phyloP scores from a whole-genome alignment of 2,888 invertebrate genomes.

The Rutpela maculata region DNA sequence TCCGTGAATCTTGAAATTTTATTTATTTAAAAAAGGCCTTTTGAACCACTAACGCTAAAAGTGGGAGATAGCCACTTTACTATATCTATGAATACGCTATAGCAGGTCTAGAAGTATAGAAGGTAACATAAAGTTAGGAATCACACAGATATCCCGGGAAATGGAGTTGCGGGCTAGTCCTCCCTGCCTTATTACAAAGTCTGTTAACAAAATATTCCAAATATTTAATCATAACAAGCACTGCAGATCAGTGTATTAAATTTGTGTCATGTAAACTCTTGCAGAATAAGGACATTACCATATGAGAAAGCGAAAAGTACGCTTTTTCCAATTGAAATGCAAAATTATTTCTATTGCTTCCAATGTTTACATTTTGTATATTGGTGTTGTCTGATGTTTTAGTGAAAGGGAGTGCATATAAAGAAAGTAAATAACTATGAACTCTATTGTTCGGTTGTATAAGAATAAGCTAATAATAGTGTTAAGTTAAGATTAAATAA shows the following conservation, averaged over 20 bases:
- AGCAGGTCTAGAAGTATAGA: too few relatives aligned
- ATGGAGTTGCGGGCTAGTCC: too few relatives aligned
- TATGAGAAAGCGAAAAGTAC: conserved; percentile 3
- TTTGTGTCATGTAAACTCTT: neutral
- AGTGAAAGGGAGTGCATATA: conserved; percentile 10
- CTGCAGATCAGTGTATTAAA: neutral
- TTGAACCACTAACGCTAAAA: too few relatives aligned
- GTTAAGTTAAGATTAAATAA: neutral
- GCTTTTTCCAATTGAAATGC: neutral
- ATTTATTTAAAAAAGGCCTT: too few relatives aligned
- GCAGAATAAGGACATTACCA: neutral
- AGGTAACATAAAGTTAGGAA: too few relatives aligned
- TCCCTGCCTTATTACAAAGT: too few relatives aligned
- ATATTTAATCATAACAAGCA: too few relatives aligned
- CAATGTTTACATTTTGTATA: conserved; percentile 9
- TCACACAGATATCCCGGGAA: too few relatives aligned
- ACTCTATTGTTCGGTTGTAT: neutral
- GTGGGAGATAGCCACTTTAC: too few relatives aligned
- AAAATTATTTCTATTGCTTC: neutral
- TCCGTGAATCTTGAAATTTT: too few relatives aligned
- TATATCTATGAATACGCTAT: too few relatives aligned
- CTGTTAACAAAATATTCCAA: too few relatives aligned
- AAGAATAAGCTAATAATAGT: conserved; percentile 11
- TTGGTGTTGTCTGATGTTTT: neutral
- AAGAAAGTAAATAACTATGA: conserved; percentile 22